These are phyloP conservation scores for Coptodon bakossiorum DNA, from an alignment of 2,113 vertebrate genomes.

Conservation along the genomic window DNA sequence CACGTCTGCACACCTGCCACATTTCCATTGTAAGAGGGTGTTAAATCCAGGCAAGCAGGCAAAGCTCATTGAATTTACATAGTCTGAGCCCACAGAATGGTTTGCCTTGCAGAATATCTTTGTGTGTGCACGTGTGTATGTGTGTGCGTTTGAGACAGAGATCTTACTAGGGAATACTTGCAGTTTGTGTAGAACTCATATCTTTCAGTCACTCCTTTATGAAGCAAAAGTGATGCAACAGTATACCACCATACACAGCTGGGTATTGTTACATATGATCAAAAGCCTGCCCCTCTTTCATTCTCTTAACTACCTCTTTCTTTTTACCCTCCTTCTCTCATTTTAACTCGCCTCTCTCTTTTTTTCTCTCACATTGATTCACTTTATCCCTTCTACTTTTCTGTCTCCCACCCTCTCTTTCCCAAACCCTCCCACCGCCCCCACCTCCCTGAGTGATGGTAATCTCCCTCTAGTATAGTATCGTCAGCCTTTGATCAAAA, in stretches of 20 bases:
- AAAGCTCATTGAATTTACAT: slow-evolving; percentile 15
- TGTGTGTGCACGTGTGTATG: not conserved
- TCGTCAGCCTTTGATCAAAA: slow-evolving; percentile 55
- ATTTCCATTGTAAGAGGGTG: not conserved
- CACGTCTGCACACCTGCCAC: slow-evolving; percentile 15
- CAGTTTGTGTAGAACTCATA: slow-evolving; percentile 20
- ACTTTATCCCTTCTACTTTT: slow-evolving; percentile 7
- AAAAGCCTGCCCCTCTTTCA: slow-evolving; percentile 14
- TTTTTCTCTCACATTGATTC: slow-evolving; percentile 5
- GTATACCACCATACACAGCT: not conserved
- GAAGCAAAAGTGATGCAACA: slow-evolving; percentile 52
- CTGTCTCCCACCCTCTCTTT: not conserved
- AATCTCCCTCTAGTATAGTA: slow-evolving; percentile 20
- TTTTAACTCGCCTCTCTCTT: not conserved
- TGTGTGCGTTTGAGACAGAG: not conserved
- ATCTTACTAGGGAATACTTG: slow-evolving; percentile 4
- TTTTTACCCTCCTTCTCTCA: not conserved
- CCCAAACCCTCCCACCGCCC: not conserved
- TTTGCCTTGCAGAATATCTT: not conserved
- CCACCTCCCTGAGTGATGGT: slow-evolving; percentile 8
- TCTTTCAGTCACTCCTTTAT: slow-evolving; percentile 32
- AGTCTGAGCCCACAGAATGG: not conserved
- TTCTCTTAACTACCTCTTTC: slow-evolving; percentile 1
- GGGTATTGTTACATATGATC: slow-evolving; percentile 38
- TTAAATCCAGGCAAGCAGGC: slow-evolving; percentile 24